Base-by-base conservation (phyloP, 2,888 invertebrate species). In the Trileptium ribeirensis region DNA sequence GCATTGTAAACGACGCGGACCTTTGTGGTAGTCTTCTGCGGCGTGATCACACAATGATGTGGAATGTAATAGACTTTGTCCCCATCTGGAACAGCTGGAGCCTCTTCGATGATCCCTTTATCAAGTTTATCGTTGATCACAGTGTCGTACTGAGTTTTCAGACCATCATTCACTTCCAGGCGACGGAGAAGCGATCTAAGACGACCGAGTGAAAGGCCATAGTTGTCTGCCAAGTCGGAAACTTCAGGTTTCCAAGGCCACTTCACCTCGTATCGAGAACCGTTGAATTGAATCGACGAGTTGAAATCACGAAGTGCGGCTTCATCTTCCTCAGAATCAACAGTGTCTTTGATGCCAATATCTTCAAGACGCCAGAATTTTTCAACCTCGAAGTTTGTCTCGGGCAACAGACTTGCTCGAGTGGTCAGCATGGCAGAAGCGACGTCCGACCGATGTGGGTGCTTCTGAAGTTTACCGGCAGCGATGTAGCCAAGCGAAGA, bases 1-100 rank as follows among this genome's bases (percentile, higher is more conserved):
- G 51, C 51, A 51, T 51, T 24, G 77, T 81, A 85, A 8, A 86
- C 85, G 29, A 84, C 74, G 1, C 85, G 38, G 8, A 86, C 34
- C 79, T 86, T 86, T 0, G 84, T 86, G 0, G 85, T 67, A 36
- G 64, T 31, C 31, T 83, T 83, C n/a, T 77, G 29, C n/a, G 82
- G 81, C 0, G 75, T 74, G 29, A 83, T 70, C 0, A 84, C 84
- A 0, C 79, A 34, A 29, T 84, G 83, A 75, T 84, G 82, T 0
- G 84, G 83, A 19, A 84, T 34, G 74, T 83, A 84, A 64, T 84
- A 83, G 3, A 15, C 1, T 70, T 36, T 29, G 36, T 75, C 39
- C 8, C 77, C 77, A 38, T 75, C 77, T 8, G 38, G 77, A 8
- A 33, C n/a, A 15, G 31, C 34, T 2, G 77, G 70, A 36, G 70